These are phyloP conservation scores for Carcinoscorpius rotundicauda DNA, from an alignment of 1,140 invertebrate species.

Conservation along the genomic window DNA sequence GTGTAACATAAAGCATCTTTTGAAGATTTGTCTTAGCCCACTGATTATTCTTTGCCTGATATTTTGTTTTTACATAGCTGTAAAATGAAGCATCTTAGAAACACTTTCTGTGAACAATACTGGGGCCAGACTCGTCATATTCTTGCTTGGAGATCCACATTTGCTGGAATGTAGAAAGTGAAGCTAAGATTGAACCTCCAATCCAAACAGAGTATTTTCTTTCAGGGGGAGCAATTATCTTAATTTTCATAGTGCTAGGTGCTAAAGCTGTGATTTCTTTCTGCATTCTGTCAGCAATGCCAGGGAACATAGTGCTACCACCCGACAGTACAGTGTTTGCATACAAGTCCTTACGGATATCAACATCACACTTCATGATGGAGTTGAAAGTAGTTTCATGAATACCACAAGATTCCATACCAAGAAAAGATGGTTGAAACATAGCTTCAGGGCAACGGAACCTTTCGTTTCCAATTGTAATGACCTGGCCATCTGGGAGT, in stretches of 20 bases:
- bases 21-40: too few species aligned
- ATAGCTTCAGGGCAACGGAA: constrained; percentile 43
- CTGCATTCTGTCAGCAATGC: constrained; percentile 39
- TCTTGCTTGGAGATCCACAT: constrained; percentile 42
- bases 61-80: too few species aligned
- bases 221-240: constrained; percentile 47
- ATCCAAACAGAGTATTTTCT: constrained; percentile 47
- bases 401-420: constrained; percentile 69
- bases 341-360: constrained; percentile 43
- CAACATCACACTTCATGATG: constrained; percentile 45
- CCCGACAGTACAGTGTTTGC: constrained; percentile 74
- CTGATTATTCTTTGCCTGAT: too few species aligned
- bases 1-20: too few species aligned
- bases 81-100: too few species aligned
- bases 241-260: constrained; percentile 48
- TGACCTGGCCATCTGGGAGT: constrained; percentile 70
- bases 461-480: constrained; percentile 45
- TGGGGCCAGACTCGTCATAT: too few species aligned
- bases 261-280: constrained; percentile 43
- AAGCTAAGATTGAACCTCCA: constrained; percentile 46
- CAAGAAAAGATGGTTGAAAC: constrained; percentile 57
- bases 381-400: constrained; percentile 61
- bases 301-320: constrained; percentile 69
- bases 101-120: too few species aligned
- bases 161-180: constrained; percentile 49